phyloP scores from a whole-genome alignment of 2,113 vertebrate genomes.

The Oryzias melastigma region DNA sequence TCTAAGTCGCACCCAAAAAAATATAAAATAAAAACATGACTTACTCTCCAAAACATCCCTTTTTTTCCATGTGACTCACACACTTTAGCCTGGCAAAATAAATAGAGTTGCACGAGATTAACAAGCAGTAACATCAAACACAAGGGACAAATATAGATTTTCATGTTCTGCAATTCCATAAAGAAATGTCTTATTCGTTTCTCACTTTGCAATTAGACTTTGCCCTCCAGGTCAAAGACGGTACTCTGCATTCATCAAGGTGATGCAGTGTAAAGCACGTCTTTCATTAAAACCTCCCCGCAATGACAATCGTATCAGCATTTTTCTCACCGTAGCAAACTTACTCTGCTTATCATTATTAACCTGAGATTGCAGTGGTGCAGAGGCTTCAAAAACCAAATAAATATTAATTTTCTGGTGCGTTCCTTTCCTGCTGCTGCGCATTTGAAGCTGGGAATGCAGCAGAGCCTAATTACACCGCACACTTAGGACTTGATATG shows the following conservation, averaged over 20 bases:
- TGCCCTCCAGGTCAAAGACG: conserved; percentile 25
- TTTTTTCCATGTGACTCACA: too few species aligned
- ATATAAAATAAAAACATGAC: conserved; percentile 14
- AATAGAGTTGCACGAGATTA: conserved; percentile 9
- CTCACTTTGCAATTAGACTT: conserved; percentile 19
- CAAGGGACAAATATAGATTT: conserved; percentile 16
- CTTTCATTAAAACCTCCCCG: conserved; percentile 55
- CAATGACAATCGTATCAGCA: conserved; percentile 53
- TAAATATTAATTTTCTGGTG: conserved; percentile 57
- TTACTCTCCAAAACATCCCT: conserved; percentile 17
- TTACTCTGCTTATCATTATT: conserved; percentile 55
- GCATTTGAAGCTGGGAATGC: conserved; percentile 21
- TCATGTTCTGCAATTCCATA: conserved; percentile 17
- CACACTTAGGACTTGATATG: conserved; percentile 30
- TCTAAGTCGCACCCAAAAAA: too few species aligned
- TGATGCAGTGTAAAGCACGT: conserved; percentile 37
- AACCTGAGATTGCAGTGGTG: conserved; percentile 44
- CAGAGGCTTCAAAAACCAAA: conserved; percentile 47
- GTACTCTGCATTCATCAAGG: conserved; percentile 44
- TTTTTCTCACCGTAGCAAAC: conserved; percentile 30
- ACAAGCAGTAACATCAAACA: conserved; percentile 24
- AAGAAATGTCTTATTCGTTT: conserved; percentile 5
- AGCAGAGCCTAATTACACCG: conserved; percentile 45
- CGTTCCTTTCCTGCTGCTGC: conserved; percentile 13
- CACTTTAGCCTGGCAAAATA: conserved; percentile 2